Percentiles rank a stretch among this genome's conserved stretches.
Conservation (phyloP, 2,888 invertebrate genomes). For the Eledona agricola region DNA sequence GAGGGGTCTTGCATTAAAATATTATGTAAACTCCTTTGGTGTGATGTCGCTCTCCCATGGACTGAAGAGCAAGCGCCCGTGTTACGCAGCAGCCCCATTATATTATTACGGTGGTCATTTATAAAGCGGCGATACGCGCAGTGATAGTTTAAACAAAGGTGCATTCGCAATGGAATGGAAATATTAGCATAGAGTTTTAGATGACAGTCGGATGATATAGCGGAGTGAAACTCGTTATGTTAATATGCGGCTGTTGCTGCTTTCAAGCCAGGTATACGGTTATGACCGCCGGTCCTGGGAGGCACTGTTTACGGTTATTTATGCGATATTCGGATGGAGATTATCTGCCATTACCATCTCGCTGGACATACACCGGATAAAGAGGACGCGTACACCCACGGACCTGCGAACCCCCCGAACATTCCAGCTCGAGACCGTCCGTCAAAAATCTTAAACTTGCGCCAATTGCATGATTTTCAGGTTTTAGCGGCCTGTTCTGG, state of each 20-base stretch:
- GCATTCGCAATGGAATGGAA: conserved; percentile 60
- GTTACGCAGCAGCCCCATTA: conserved; percentile 53
- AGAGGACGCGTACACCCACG: conserved; percentile 25
- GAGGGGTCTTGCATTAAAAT: conserved; percentile 54
- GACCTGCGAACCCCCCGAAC: conserved; percentile 7
- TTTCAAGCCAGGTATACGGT: conserved; percentile 45
- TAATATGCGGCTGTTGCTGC: conserved; percentile 52
- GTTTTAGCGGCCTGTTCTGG: too few relatives aligned
- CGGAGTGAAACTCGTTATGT: conserved; percentile 62
- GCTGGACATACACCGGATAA: conserved; percentile 28
- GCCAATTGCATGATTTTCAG: too few relatives aligned
- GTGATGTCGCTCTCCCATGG: conserved; percentile 1
- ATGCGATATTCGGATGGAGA: conserved; percentile 55
- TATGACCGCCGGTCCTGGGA: conserved; percentile 57
- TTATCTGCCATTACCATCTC: conserved; percentile 43
- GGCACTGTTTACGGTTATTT: conserved; percentile 61
- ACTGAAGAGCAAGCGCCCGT: conserved; percentile 43
- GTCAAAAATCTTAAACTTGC: conserved; percentile 3
- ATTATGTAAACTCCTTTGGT: conserved; percentile 53
- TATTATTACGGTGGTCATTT: conserved; percentile 53
- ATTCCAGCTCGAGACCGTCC: too few relatives aligned
- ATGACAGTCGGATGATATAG: conserved; percentile 63
- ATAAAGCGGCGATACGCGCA: conserved; percentile 51
- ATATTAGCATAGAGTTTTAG: conserved; percentile 63
- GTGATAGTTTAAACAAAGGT: conserved; percentile 59